Base-by-base conservation (phyloP, 1,140 invertebrate species). In the Pogonomyrmex barbatus region DNA sequence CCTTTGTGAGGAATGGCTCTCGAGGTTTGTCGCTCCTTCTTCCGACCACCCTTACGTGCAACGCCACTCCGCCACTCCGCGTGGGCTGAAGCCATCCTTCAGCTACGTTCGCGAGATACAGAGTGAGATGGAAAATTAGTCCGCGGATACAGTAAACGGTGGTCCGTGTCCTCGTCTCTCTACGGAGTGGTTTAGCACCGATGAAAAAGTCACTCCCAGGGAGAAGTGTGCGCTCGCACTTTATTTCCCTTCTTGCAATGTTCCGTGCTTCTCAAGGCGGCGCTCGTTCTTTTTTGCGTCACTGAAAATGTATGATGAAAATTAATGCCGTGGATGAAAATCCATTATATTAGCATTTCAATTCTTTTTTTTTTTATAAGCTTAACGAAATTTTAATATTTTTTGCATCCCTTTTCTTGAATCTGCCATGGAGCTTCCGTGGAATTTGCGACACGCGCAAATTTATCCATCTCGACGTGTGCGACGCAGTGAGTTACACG, bases 71-170 rank as follows among this genome's bases (percentile, higher is more conserved):
- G 70, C 87, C 87, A 88, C 89, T 86, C 86, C 87, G 78, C 70
- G 84, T 67, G 47, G 50, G 42, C 42, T 47, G 24, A 30, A 50
- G 12, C 45, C 10, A 68, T 17, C 87, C 82, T 77, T 81, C 56
- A 86, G 33, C 10, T 45, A 78, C 65, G 71, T 77, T 68, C 60
- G 54, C 73, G 65, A 70, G 47, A 82, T 70, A 24, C 24, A 10
- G 75, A 73, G 45, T 81, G 67, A 88, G 89, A 88, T 73, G 86
- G 78, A 65, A 84, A 90, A 90, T 90, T 90, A 90, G 89, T 90
- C 75, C 88, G 89, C 87, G 89, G n/a, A 36, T 54, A n/a, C 14
- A 83, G 68, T 70, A 85, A 87, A 63, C 86, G 70, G 12, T 12
- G 68, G 67, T 24, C 54, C 30, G 12, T 17, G 52, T 14, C 70